These are phyloP conservation scores for Eugnorisma glareosa DNA, from an alignment of 2,888 invertebrate genomes.

Conservation along the genomic window DNA sequence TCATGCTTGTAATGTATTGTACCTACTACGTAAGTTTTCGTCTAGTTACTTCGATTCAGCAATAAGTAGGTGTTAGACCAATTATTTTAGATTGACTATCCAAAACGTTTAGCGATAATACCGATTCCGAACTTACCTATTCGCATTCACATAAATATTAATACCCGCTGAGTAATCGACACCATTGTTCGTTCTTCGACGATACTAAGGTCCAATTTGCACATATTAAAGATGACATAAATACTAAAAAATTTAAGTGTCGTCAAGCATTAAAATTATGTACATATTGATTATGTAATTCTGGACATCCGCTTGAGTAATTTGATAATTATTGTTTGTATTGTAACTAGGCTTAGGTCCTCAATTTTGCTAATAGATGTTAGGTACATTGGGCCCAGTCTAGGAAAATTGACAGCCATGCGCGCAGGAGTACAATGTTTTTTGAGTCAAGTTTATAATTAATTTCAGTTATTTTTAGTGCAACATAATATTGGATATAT, in stretches of 20 bases:
- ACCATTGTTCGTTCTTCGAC: constrained; percentile 23
- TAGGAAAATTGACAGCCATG: too few relatives aligned
- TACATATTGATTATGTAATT: constrained; percentile 19
- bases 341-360: constrained; percentile 11
- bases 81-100: constrained; percentile 1
- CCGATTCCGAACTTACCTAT: not conserved
- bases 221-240: constrained; percentile 17
- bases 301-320: constrained; percentile 24
- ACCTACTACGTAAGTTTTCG: not conserved
- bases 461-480: not conserved
- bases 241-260: not conserved
- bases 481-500: not conserved
- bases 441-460: too few relatives aligned
- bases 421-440: too few relatives aligned
- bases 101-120: constrained; percentile 10
- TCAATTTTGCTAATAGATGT: constrained; percentile 7
- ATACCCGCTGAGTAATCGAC: constrained; percentile 2
- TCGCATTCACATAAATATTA: constrained; percentile 25
- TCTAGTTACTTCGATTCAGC: not conserved
- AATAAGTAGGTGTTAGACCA: not conserved
- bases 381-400: too few relatives aligned
- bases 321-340: constrained; percentile 23
- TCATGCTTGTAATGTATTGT: not conserved
- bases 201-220: constrained; percentile 15
- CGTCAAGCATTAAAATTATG: constrained; percentile 30